Base-by-base conservation (phyloP, 2,888 invertebrate genomes). In the Cremastobaeus sp. region DNA sequence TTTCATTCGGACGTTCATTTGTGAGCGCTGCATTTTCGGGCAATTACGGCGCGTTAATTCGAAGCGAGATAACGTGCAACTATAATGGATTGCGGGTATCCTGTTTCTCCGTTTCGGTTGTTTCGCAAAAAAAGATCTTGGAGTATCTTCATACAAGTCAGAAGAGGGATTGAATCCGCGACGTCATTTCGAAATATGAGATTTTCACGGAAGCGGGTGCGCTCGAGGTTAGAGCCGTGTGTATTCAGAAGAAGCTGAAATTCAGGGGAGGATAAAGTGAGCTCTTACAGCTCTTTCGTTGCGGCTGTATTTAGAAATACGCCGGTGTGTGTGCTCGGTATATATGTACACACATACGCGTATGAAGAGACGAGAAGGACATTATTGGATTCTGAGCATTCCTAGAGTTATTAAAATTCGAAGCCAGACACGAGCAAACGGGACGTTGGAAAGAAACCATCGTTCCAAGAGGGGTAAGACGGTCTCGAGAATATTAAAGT, bases 371-470 rank as follows among this genome's bases (percentile, higher is more conserved):
- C 76, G 78, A 60, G 69, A 78, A 81, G 82, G 82, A 84, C 84
- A 85, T 86, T 86, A 86, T 86, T 86, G 85, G 85, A 86, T 86
- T 86, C 86, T 86, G 85, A 84, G 78, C 85, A 85, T 86, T 86
- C 86, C 80, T 85, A 71, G 81, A 85, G 86, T 86, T 86, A 86
- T 86, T 86, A 86, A 86, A 86, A 86, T 86, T 86, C 85, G 85
- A 83, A 83, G 84, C 85, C 82, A 84, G 83, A 81, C 84, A 78
- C 84, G 80, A 75, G 79, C 69, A 69, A 65, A 73, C 77, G 78
- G 68, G 75, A 75, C 70, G 70, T n/a, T 50, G 68, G 74, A 65
- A 77, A 75, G 75, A 79, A 78, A 75, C 76, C 75, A 64, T 72
- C 76, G 76, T 60, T 45, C 50, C 57, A 37, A 72, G 74, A 50